Conservation (phyloP, 2,888 invertebrate species). For the Melitaea athalia region DNA sequence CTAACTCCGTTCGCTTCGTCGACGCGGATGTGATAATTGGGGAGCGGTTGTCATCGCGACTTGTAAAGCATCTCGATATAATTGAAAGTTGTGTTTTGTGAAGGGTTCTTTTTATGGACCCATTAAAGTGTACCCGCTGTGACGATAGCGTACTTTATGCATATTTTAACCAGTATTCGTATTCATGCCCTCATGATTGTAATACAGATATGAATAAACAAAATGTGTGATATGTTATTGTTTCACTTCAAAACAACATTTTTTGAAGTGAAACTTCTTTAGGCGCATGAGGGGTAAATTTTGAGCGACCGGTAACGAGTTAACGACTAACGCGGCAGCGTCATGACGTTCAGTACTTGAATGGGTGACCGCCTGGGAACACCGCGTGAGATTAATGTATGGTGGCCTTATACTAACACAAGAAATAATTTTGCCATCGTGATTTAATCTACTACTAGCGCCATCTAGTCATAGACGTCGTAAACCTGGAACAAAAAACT, state of each 20-base stretch:
- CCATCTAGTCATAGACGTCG: no score
- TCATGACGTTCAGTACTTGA: no score
- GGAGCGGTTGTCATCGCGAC: slow-evolving; percentile 36
- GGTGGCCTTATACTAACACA: no score
- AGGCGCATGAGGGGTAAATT: no score
- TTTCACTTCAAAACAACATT: neutral
- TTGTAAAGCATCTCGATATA: slow-evolving; percentile 40
- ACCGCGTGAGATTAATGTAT: no score
- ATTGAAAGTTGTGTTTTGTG: slow-evolving; percentile 33
- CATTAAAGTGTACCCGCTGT: slow-evolving; percentile 21
- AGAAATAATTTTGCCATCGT: no score
- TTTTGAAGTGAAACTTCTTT: no score
- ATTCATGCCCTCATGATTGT: slow-evolving; percentile 21
- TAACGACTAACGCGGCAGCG: no score
- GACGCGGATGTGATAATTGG: slow-evolving; percentile 45
- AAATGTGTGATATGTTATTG: neutral
- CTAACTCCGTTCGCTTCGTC: slow-evolving; percentile 23
- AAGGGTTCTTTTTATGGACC: slow-evolving; percentile 28
- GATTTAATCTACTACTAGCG: no score
- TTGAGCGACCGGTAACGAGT: no score
- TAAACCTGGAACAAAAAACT: no score
- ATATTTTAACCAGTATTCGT: slow-evolving; percentile 33
- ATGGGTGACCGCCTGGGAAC: no score
- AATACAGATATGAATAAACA: slow-evolving; percentile 24
- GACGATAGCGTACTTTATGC: slow-evolving; percentile 31